Evolutionary conservation across 2,888 invertebrate genomes (phyloP), one percentile per base, ranked within the genome.

Genomic region (Aphodius sticticus): DNA sequence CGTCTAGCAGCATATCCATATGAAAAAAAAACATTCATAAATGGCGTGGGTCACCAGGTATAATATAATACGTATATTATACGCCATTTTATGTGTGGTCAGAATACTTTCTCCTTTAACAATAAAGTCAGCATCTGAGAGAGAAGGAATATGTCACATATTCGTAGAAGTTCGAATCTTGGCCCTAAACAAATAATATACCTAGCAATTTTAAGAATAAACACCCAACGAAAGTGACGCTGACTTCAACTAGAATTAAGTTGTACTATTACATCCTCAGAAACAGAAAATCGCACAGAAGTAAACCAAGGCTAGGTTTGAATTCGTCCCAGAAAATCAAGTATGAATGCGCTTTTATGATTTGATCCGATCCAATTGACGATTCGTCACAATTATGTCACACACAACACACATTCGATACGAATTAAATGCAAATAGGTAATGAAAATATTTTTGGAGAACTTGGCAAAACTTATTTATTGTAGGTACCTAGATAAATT

Each of bases 21-120:
- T 2, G 3, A 2, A 26, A 26, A 26, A 26, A 26, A 1, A 26
- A 26, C 26, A 26, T 26, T 26, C 26, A 26, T 26, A 26, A 26
- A 26, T 26, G 35, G 71, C 71, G 35, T 71, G 71, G 71, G 71
- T 71, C 71, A 71, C 26, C 26, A 1, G 26, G 26, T 26, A 26
- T 26, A 26, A 26, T 26, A 26, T 26, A 26, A 26, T 26, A 26
- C 26, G 3, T 26, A 26, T 26, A 26, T 26, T 26, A 26, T 26
- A 26, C 26, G 26, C 53, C 9, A 9, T 53, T 53, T 12, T 12
- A 53, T 53, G 12, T 53, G 12, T 53, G 53, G 7, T 53, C 53
- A 7, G 9, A 53, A 53, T 53, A 53, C 53, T 53, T 9, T 53
- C 9, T 53, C 4, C 53, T 53, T 53, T 53, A 12, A 53, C 4